phyloP scores from a whole-genome alignment of 2,797 vertebrate genomes.

The Gastrophryne carolinensis region DNA sequence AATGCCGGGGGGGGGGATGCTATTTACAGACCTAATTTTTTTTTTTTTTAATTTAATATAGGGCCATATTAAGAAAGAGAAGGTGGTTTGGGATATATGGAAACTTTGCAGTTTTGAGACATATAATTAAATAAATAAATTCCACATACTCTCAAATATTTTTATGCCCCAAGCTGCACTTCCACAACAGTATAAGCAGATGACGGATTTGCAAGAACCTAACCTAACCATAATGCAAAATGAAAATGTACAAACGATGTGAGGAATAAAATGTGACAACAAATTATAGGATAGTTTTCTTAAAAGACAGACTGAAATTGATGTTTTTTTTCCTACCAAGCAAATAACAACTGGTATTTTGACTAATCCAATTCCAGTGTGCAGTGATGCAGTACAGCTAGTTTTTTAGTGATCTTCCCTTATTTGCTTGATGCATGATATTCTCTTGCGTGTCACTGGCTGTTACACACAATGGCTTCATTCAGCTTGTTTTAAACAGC shows the following conservation, averaged over 20 bases:
- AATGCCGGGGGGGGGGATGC: no score
- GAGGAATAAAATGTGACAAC: constrained; percentile 29
- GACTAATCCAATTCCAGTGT: constrained; percentile 30
- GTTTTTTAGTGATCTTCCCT: constrained; percentile 20
- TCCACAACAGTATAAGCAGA: not conserved
- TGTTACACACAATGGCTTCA: constrained; percentile 30
- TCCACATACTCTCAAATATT: no score
- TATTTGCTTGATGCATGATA: constrained; percentile 38
- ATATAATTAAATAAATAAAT: no score
- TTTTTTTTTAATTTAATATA: no score
- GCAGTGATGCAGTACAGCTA: constrained; percentile 33
- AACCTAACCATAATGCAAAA: not conserved
- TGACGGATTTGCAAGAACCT: not conserved
- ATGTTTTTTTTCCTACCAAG: constrained; percentile 19
- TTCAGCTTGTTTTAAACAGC: constrained; percentile 11
- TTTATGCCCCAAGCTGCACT: not conserved
- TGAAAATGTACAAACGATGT: constrained; percentile 33
- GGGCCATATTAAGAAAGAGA: no score
- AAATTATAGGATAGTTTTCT: constrained; percentile 26
- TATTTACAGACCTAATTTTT: no score
- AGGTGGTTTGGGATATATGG: no score
- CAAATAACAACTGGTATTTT: constrained; percentile 42
- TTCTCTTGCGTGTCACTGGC: constrained; percentile 15
- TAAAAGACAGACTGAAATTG: constrained; percentile 12
- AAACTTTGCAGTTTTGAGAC: no score